Evolutionary conservation across 2,113 vertebrate species (phyloP), one percentile per base, ranked within the genome.

Genomic region (Upupa epops): DNA sequence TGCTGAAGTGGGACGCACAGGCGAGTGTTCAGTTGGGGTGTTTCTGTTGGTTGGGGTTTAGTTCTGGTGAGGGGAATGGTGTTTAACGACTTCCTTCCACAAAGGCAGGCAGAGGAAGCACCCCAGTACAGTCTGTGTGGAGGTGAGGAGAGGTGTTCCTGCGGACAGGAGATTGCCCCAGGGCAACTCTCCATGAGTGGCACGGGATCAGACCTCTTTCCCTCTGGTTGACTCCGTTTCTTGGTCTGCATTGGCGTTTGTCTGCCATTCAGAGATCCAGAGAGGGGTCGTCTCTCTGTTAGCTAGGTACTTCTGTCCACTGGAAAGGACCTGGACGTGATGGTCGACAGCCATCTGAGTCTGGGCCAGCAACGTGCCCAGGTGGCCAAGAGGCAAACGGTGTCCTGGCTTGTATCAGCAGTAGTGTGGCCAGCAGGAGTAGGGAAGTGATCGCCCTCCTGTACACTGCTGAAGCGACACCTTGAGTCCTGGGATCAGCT

Each of bases 331-430:
- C 7, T 29, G 21, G 20, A 18, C 13, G 28, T 72, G 19, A 7
- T 61, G 24, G 3, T 29, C 1, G 5, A 28, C 26, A 55, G 7
- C 19, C 0, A 0, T 7, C 8, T 59, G 37, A 17, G 22, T 4
- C 7, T 54, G 14, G 59, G 51, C 11, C 9, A 13, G 9, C 0
- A 48, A 0, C 25, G 13, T 84, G 19, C 28, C 24, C 22, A 68
- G 4, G 22, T 56, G 25, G 46, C 46, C 46, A 20, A 48, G 46
- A 48, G 46, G 46, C 46, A 17, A 48, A 48, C 19, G 20, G 46
- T 19, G 20, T 48, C 46, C 46, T 48, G 46, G 46, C 46, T 20
- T 48, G 46, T 20, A 19, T 48, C 46, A 48, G 46, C 13, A 48
- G 20, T 48, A 48, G 46, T 48, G 46, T 48, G 46, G 46, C 46